A percentile compares a stretch with the other conserved stretches of the same genome.
phyloP scores from a whole-genome alignment of 2,113 vertebrate species.

The Isurus oxyrinchus region DNA sequence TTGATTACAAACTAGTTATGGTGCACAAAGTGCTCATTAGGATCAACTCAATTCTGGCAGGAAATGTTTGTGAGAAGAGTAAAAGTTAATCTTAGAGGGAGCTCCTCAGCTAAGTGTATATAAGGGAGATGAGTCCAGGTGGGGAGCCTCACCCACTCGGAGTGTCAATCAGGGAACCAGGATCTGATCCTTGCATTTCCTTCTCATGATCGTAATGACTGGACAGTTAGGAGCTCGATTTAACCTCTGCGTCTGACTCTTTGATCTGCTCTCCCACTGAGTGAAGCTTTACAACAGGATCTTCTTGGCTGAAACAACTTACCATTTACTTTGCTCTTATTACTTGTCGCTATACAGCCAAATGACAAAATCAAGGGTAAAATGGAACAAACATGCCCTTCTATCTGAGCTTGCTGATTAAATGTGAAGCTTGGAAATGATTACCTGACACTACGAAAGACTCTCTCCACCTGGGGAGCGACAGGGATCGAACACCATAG shows the following conservation, averaged over 20 bases:
- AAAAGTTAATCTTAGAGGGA: not conserved
- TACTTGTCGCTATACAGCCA: not conserved
- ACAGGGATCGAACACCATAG: slow-evolving; percentile 76
- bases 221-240: not conserved
- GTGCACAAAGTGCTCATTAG: not conserved
- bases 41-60: not conserved
- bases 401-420: not conserved
- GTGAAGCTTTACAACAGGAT: not conserved
- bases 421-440: too few species aligned
- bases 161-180: too few species aligned
- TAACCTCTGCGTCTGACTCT: not conserved
- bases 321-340: not conserved
- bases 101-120: not conserved
- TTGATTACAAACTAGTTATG: not conserved
- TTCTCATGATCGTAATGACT: not conserved
- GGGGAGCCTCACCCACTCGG: not conserved
- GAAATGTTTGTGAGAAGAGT: not conserved
- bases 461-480: slow-evolving; percentile 86
- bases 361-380: not conserved
- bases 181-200: not conserved
- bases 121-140: not conserved
- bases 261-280: not conserved
- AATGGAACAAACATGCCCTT: not conserved
- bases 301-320: not conserved
- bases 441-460: slow-evolving; percentile 87